phyloP scores from a whole-genome alignment of 30 jellyfish, hydroid and myxozoan genomes.

The Nemopilema nomurai region DNA sequence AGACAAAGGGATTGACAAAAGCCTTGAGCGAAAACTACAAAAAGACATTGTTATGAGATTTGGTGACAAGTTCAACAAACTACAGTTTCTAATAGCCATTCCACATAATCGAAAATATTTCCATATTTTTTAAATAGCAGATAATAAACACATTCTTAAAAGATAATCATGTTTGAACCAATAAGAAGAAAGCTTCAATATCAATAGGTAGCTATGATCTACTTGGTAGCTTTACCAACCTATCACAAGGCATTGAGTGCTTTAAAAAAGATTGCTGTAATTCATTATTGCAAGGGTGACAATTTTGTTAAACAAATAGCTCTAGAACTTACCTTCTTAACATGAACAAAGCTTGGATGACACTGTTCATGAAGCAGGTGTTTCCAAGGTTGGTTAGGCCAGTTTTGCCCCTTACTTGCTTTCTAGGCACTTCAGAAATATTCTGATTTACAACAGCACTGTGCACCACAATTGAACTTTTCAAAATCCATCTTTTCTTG shows the following conservation, averaged over 20 bases:
- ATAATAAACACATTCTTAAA: too few relatives aligned
- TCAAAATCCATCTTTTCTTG: slow-evolving; percentile 80
- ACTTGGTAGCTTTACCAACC: background rate
- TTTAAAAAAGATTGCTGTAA: background rate
- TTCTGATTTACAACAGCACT: background rate
- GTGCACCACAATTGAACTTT: slow-evolving; percentile 11
- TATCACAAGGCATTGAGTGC: background rate
- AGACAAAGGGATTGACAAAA: slow-evolving; percentile 32
- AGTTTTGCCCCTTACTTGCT: slow-evolving; percentile 74
- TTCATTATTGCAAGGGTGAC: background rate
- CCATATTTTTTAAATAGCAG: too few relatives aligned
- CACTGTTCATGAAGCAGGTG: slow-evolving; percentile 94
- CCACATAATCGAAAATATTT: too few relatives aligned
- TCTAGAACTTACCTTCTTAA: slow-evolving; percentile 52
- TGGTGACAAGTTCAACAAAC: too few relatives aligned
- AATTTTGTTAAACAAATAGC: background rate
- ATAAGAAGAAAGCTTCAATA: too few relatives aligned
- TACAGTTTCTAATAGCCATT: too few relatives aligned
- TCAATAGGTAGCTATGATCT: background rate
- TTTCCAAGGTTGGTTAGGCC: slow-evolving; percentile 93
- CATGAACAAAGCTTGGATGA: slow-evolving; percentile 86
- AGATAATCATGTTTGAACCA: background rate
- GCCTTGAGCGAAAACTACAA: slow-evolving; percentile 45
- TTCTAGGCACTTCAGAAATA: slow-evolving; percentile 12
- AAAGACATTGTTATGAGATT: background rate